These are phyloP conservation scores for Drosophila dives DNA, from an alignment of 2,888 invertebrate species.

Conservation along the genomic window DNA sequence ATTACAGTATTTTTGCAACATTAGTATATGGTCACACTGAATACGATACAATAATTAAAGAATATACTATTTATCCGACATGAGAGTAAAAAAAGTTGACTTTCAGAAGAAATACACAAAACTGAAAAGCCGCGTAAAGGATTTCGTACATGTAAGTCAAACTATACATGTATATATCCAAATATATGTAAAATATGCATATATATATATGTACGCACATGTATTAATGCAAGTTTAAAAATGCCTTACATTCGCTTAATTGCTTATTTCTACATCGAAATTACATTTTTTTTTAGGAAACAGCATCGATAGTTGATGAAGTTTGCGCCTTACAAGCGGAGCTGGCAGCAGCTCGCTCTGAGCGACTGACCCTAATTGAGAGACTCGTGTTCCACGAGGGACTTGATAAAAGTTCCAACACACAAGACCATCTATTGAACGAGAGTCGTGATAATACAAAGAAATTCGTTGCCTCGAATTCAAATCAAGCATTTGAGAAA, in stretches of 20 bases:
- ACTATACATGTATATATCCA: not conserved
- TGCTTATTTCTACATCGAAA: not conserved
- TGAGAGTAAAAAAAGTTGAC: constrained; percentile 3
- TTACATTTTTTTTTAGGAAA: constrained; percentile 87
- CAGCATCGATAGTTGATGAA: constrained; percentile 94
- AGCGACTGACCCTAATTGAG: constrained; percentile 91
- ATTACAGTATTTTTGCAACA: not conserved
- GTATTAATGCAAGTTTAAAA: not conserved
- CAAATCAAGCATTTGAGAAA: constrained; percentile 14
- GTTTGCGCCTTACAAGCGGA: constrained; percentile 93
- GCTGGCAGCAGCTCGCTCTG: constrained; percentile 91
- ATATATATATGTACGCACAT: not conserved
- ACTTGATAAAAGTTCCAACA: constrained; percentile 54
- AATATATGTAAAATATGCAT: not conserved
- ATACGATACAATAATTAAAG: not conserved
- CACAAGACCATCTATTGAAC: constrained; percentile 24
- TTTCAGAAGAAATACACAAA: constrained; percentile 2
- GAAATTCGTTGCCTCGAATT: constrained; percentile 25
- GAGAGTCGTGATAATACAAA: constrained; percentile 29
- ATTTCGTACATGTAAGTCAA: constrained; percentile 9
- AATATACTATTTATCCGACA: not conserved
- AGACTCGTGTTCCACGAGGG: constrained; percentile 90
- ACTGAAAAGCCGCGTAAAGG: constrained; percentile 4
- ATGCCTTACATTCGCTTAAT: not conserved
- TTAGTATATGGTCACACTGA: not conserved